Percentiles rank a stretch among this genome's conserved stretches.
Evolutionary conservation across 2,113 vertebrate species (phyloP).

Genomic region (Petrocephalus microphthalmus): DNA sequence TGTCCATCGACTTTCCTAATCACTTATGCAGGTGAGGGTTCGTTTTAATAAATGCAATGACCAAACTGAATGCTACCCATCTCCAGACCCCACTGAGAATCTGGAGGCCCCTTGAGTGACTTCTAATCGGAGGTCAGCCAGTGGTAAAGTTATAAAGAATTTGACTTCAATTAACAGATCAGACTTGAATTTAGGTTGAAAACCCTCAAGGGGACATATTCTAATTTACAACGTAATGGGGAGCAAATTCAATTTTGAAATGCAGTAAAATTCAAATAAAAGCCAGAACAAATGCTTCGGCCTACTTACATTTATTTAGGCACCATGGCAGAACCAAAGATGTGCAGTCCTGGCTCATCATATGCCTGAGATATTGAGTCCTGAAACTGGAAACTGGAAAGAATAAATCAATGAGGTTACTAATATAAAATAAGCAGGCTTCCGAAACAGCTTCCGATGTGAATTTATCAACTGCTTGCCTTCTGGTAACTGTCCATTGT

Average conservation of each 20-base stretch:
- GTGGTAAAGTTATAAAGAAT: neutral
- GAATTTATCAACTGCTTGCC: neutral
- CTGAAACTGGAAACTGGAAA: neutral
- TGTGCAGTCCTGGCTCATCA: neutral
- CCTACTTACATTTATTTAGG: neutral
- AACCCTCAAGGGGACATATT: neutral
- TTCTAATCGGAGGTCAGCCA: neutral
- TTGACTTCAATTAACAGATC: neutral
- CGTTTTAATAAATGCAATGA: neutral
- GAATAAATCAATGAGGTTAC: neutral
- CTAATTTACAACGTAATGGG: conserved; percentile 4
- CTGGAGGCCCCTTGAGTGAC: neutral
- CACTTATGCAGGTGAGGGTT: neutral
- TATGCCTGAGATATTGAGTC: neutral
- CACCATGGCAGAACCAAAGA: neutral
- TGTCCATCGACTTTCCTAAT: neutral
- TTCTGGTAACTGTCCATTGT: neutral
- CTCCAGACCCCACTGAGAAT: neutral
- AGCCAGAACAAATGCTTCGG: neutral
- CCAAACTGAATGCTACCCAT: neutral
- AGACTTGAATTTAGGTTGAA: neutral
- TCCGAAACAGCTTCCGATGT: neutral
- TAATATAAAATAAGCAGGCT: neutral
- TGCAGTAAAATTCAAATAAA: conserved; percentile 9
- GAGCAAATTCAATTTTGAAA: conserved; percentile 14